These are phyloP conservation scores for Synergus itoensis DNA, from an alignment of 2,888 invertebrate genomes.

Conservation along the genomic window DNA sequence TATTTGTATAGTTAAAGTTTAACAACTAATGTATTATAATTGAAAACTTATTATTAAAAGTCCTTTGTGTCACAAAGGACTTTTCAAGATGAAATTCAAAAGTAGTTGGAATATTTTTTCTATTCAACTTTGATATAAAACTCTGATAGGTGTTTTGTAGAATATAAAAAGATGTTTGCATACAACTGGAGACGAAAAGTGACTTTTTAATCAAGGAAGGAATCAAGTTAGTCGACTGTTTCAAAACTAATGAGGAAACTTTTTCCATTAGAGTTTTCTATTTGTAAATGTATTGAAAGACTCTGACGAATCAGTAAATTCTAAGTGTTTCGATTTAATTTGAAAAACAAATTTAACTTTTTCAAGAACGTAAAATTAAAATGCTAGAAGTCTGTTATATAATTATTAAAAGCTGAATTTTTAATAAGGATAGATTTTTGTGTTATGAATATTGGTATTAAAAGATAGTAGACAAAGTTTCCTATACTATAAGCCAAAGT, in stretches of 20 bases:
- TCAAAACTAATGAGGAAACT: conserved; percentile 20
- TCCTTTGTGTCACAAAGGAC: no score
- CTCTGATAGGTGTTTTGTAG: conserved; percentile 1
- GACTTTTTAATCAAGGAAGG: conserved; percentile 14
- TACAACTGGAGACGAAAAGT: not conserved
- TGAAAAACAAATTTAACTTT: not conserved
- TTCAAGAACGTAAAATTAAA: not conserved
- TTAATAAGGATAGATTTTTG: not conserved
- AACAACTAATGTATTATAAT: not conserved
- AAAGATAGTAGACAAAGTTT: no score
- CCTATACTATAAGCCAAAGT: no score
- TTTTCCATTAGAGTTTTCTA: conserved; percentile 33
- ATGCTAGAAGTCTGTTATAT: not conserved
- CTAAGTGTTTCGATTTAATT: not conserved
- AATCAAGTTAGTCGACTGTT: conserved; percentile 19
- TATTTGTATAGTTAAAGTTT: not conserved
- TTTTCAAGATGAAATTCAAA: no score
- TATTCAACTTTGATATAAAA: not conserved
- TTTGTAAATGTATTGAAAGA: conserved; percentile 37
- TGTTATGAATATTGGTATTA: not conserved
- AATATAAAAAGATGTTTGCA: not conserved
- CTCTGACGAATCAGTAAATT: not conserved
- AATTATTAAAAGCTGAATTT: not conserved
- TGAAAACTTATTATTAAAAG: no score
- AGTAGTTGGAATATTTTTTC: not conserved